Percentiles rank a stretch among this genome's conserved stretches.
Conservation (phyloP, 2,113 vertebrate genomes). For the Gadus macrocephalus region DNA sequence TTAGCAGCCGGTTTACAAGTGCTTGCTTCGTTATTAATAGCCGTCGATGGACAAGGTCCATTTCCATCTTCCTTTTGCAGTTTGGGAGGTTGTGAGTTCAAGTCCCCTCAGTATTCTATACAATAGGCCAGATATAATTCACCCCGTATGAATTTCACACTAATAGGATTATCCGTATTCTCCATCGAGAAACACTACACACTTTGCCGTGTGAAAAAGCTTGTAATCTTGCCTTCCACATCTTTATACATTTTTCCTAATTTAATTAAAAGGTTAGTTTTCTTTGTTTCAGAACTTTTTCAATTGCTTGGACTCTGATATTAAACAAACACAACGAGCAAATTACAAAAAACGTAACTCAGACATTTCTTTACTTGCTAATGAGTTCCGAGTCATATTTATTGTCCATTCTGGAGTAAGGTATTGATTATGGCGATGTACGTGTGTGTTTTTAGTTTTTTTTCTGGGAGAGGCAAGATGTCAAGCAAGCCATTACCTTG, state of each 20-base stretch:
- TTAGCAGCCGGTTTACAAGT: slow-evolving; percentile 33
- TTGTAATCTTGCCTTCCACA: too few species aligned
- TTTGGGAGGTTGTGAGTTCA: slow-evolving; percentile 35
- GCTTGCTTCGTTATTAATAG: slow-evolving; percentile 44
- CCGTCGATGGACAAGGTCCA: slow-evolving; percentile 18
- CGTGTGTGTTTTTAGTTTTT: not conserved
- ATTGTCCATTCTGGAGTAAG: not conserved
- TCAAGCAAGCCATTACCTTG: slow-evolving; percentile 30
- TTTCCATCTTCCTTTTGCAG: slow-evolving; percentile 24
- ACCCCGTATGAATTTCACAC: slow-evolving; percentile 14
- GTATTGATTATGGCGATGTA: slow-evolving; percentile 11
- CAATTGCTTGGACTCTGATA: too few species aligned
- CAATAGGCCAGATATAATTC: slow-evolving; percentile 37
- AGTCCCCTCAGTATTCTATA: slow-evolving; percentile 19
- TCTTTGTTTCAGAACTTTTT: too few species aligned
- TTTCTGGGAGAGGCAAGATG: slow-evolving; percentile 23
- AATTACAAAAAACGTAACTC: too few species aligned
- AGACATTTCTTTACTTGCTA: too few species aligned
- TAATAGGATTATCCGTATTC: slow-evolving; percentile 16
- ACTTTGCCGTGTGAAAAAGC: too few species aligned
- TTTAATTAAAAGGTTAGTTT: too few species aligned
- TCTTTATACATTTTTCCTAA: too few species aligned
- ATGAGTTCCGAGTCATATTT: slow-evolving; percentile 1
- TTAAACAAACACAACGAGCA: too few species aligned
- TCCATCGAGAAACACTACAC: too few species aligned